Conservation (phyloP, 2,888 invertebrate genomes). For the Coelinius sp. region DNA sequence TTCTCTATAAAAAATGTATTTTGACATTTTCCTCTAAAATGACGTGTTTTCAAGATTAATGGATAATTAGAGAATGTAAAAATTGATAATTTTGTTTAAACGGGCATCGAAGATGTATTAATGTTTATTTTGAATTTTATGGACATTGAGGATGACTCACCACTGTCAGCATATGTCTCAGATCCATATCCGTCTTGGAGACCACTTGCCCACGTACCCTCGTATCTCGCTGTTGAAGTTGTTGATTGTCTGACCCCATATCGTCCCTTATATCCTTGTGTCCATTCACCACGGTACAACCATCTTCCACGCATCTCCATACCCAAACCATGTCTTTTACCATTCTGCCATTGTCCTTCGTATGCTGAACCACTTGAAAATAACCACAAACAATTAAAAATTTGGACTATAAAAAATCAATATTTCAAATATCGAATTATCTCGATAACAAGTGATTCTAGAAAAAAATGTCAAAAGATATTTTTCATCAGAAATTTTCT, state of each 20-base stretch:
- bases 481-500: no score
- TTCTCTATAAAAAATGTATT: no score
- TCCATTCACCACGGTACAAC: slow-evolving; percentile 99
- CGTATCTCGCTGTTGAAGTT: slow-evolving; percentile 95
- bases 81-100: not conserved
- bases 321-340: slow-evolving; percentile 97
- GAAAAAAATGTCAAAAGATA: no score
- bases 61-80: no score
- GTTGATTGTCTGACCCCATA: slow-evolving; percentile 97
- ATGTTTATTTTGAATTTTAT: no score
- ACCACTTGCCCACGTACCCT: slow-evolving; percentile 99
- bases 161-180: slow-evolving; percentile 99
- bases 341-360: slow-evolving; percentile 99
- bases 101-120: no score
- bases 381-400: slow-evolving; percentile 23
- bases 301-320: slow-evolving; percentile 97
- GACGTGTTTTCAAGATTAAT: no score
- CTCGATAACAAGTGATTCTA: no score
- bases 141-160: no score
- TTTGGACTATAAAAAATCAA: no score
- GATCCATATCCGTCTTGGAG: slow-evolving; percentile 99
- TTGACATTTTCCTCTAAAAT: no score
- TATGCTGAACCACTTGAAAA: slow-evolving; percentile 87
- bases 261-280: slow-evolving; percentile 97
- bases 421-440: no score